phyloP scores from a whole-genome alignment of 2,797 vertebrate species.

The Lepilemur ruficaudatus region DNA sequence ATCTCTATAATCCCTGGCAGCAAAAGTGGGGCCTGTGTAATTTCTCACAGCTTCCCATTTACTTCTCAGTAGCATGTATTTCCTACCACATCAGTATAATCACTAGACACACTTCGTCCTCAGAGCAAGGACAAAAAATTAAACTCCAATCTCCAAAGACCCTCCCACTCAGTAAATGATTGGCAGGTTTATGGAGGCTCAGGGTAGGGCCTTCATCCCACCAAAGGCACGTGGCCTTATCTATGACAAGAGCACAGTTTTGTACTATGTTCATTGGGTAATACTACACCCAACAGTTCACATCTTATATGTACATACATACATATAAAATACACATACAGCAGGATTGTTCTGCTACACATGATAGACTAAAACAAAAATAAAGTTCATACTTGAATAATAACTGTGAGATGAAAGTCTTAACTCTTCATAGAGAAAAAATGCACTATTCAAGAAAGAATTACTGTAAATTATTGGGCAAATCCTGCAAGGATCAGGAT shows the following conservation, averaged over 20 bases:
- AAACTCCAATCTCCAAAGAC: background rate
- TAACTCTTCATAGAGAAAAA: constrained; percentile 6
- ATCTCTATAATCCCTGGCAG: background rate
- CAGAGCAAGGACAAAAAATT: background rate
- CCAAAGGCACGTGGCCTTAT: background rate
- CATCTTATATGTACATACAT: background rate
- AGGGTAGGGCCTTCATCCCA: background rate
- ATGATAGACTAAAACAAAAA: background rate
- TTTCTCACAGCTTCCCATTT: background rate
- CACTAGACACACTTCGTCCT: background rate
- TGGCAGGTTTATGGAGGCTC: background rate
- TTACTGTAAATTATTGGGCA: background rate
- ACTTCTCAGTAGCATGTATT: background rate
- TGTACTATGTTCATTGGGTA: background rate
- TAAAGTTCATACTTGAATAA: background rate
- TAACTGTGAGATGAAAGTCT: background rate
- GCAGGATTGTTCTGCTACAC: background rate
- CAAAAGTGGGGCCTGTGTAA: background rate
- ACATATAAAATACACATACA: background rate
- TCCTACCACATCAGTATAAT: background rate
- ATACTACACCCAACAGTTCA: background rate
- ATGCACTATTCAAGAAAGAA: background rate
- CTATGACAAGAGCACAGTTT: background rate
- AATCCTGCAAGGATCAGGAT: background rate
- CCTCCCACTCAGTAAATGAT: background rate